Base-by-base conservation (phyloP, 2,113 vertebrate species). In the Sclerurus mexicanus region DNA sequence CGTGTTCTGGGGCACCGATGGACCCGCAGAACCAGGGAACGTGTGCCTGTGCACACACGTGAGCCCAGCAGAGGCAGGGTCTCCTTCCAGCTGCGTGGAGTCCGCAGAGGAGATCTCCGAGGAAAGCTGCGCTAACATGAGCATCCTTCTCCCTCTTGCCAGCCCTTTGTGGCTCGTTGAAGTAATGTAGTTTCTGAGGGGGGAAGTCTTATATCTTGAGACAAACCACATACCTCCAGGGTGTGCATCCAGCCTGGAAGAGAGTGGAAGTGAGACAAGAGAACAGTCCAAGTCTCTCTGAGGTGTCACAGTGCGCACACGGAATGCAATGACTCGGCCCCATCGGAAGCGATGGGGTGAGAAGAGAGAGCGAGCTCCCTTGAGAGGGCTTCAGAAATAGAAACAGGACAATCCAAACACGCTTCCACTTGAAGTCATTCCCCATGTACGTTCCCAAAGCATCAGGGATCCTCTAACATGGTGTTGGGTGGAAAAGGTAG, bases 181-280 rank as follows among this genome's bases (percentile, higher is more conserved):
- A 95, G 95, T 86, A 95, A 96, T 92, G 73, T 44, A 94, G 87
- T 77, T 93, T 81, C 80, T 85, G 95, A 97, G 94, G 67, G 92
- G 78, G 96, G 64, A 96, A 89, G 92, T 95, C 95, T 97, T 97
- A 96, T 97, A 90, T 97, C 97, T 97, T 96, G 66, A 96, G 97
- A 97, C 96, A 97, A 97, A 97, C 82, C 93, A 92, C 91, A 97
- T 97, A 95, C 96, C 97, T 97, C 95, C 94, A 95, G 96, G 96
- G 95, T 87, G 83, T 93, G 91, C 95, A 97, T 93, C 96, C 93
- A 96, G 89, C 74, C 95, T 97, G 76, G 95, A 85, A 96, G 46
- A 97, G 85, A 95, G 91, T 90, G 89, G 93, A 96, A 95, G 95
- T 90, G 95, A 97, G 96, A 96, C 96, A 93, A 93, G 96, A 75